Percentiles rank a stretch among this genome's conserved stretches.
Conservation (phyloP, 2,888 invertebrate genomes). For the Papilio elwesi region DNA sequence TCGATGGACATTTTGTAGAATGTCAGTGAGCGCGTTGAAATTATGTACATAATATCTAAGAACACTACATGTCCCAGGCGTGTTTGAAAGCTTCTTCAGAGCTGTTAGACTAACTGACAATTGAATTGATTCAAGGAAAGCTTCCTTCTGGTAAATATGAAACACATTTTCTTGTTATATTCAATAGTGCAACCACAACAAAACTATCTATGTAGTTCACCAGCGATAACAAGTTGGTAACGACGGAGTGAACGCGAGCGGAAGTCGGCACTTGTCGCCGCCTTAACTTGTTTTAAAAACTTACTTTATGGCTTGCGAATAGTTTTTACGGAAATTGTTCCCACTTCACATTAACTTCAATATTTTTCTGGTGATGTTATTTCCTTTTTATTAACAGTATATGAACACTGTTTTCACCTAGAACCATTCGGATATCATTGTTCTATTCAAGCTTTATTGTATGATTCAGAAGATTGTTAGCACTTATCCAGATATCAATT, state of each 20-base stretch:
- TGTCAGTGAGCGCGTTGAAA: no score
- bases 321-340: conserved; percentile 6
- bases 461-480: no score
- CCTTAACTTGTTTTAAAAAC: conserved; percentile 6
- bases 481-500: no score
- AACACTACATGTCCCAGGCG: no score
- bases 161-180: neutral
- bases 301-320: neutral
- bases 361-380: neutral
- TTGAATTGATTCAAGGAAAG: no score
- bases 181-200: neutral
- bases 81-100: no score
- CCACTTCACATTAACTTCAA: neutral
- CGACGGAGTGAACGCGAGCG: conserved; percentile 2
- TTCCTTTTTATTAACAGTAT: neutral
- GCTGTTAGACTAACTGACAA: no score
- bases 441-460: no score
- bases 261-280: conserved; percentile 14
- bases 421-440: no score
- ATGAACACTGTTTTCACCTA: neutral
- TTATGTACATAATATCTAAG: no score
- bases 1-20: no score
- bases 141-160: no score
- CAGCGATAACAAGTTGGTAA: conserved; percentile 12
- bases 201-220: neutral